Base-by-base conservation (phyloP, 2,888 invertebrate species). In the Lysandra bellargus region DNA sequence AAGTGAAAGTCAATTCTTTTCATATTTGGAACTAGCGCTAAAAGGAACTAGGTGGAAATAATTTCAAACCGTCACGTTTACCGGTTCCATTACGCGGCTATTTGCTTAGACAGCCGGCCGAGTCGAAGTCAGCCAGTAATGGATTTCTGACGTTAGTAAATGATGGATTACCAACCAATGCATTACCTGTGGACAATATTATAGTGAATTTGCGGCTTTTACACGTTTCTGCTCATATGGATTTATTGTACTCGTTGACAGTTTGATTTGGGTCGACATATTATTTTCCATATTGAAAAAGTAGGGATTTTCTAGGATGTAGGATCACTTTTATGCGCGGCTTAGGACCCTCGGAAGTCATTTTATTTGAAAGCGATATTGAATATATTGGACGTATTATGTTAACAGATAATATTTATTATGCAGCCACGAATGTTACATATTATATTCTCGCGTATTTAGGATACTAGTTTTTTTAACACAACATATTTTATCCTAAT, bases 121-220 rank as follows among this genome's bases (percentile, higher is more conserved):
- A 84, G 82, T 81, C 82, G 84, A 82, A 83, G 84, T 81, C 80
- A 82, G 82, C 78, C 81, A 82, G 88, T 92, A 92, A 92, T 92
- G 92, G 91, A 89, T 90, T 91, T 88, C 87, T 90, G 92, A 91
- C 92, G 88, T 91, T 87, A 88, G 88, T 91, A 91, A 90, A 91
- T 92, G 92, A 92, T 92, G 88, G 90, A 92, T 92, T 88, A 86
- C 83, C 85, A 17, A 69, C 86, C 75, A 84, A 88, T 90, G 90
- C 89, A 90, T 90, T 91, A 91, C 90, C 89, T 87, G 87, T 74
- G 86, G 84, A 85, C 86, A 84, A 79, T 81, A 81, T 80, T 69
- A 79, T 57, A 80, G 78, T 80, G 81, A 76, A 80, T 73, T 80
- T 80, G 80, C 60, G 57, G 37, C 44, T 78, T 79, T 78, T 53